A percentile compares a stretch with the other conserved stretches of the same genome.
Conservation (phyloP, 2,888 invertebrate genomes). For the Protophormia terraenovae region DNA sequence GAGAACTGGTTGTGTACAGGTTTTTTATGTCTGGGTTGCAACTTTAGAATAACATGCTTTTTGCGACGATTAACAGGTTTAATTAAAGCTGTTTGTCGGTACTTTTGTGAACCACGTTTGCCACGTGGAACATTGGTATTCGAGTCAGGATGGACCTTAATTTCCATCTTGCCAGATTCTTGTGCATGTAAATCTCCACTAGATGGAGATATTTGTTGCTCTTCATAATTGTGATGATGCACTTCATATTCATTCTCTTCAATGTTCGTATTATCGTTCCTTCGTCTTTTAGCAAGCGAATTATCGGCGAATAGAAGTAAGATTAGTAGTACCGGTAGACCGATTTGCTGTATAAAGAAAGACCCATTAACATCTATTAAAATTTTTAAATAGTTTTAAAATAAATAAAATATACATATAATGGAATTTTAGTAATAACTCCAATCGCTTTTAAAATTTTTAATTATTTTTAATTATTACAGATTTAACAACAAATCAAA, state of each 20-base stretch:
- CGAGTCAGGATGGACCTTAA: slow-evolving; percentile 58
- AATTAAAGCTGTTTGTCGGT: slow-evolving; percentile 70
- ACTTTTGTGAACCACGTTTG: slow-evolving; percentile 73
- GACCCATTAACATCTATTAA: no score
- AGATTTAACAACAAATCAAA: no score
- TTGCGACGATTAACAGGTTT: slow-evolving; percentile 72
- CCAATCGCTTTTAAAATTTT: no score
- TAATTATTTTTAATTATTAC: no score
- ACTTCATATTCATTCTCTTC: slow-evolving; percentile 68
- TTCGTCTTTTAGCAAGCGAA: slow-evolving; percentile 60
- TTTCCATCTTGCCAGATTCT: slow-evolving; percentile 63
- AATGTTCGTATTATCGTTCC: slow-evolving; percentile 5
- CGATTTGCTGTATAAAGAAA: slow-evolving; percentile 48
- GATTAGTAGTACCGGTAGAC: slow-evolving; percentile 58
- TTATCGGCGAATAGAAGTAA: slow-evolving; percentile 62
- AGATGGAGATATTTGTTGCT: slow-evolving; percentile 51
- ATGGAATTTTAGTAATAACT: no score
- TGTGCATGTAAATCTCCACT: slow-evolving; percentile 61
- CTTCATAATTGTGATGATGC: slow-evolving; percentile 70
- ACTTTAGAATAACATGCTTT: slow-evolving; percentile 65
- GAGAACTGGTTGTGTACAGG: slow-evolving; percentile 56
- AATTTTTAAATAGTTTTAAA: no score
- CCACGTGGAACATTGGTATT: slow-evolving; percentile 69
- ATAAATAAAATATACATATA: no score
- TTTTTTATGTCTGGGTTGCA: slow-evolving; percentile 67